Base-by-base conservation (phyloP, 2,113 vertebrate species). In the Candoia aspera region DNA sequence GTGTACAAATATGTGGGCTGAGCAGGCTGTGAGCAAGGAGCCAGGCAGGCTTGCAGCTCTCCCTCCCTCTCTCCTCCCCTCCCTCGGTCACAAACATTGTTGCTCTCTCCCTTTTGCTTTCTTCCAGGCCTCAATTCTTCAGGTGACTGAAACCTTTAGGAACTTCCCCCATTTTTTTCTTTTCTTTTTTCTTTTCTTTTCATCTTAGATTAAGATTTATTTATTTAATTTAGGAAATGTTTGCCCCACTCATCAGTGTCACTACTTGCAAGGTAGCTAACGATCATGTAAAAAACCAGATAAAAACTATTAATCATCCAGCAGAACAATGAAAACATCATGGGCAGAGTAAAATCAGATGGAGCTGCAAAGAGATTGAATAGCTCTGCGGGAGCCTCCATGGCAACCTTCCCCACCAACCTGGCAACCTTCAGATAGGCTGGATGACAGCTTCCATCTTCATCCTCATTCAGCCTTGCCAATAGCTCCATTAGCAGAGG, bases 161-260 rank as follows among this genome's bases (percentile, higher is more conserved):
- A 49, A 49, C 37, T 4, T 58, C 24, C 21, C 42, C 11, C 57
- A 84, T 79, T 46, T 79, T 33, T 42, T 79, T 79, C 33, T 79
- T 79, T 79, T 64, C 62, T 68, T 68, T 68, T n/a, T n/a, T 4
- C 1, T 26, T 26, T 11, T 26, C 29, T n/a, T 73, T 79, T 37
- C 17, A 49, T 12, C 85, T 24, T 42, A 60, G 23, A 87, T 90
- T 59, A 49, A 55, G n/a, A 68, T 86, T 85, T 33, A 86, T 57
- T 84, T 89, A 64, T 89, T 89, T 89, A 85, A 89, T 68, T 89
- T 89, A 68, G 86, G 60, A 29, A 73, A 33, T 89, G 53, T 90
- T 23, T 79, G 33, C 46, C 26, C 49, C 33, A 79, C 88, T 59
- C 64, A 55, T 90, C 64, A 90, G 62, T 37, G 21, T 73, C 88